Percentiles rank a stretch among this genome's conserved stretches.
Evolutionary conservation across 2,113 vertebrate species (phyloP).

Genomic region (Osmerus eperlanus): DNA sequence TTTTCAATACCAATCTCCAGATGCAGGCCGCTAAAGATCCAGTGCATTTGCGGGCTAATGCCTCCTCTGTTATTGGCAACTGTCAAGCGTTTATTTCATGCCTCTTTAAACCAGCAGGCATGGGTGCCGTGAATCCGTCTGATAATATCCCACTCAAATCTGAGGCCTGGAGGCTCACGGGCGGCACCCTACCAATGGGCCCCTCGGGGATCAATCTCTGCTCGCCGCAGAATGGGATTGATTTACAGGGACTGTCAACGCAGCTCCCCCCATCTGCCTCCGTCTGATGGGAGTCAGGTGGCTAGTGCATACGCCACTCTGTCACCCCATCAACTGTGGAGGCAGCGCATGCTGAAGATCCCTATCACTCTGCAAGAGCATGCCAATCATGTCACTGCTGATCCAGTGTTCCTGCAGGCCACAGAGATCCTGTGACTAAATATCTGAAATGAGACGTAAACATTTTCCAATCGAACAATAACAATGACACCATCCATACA

Average conservation of each 20-base stretch:
- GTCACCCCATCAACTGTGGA: conserved; percentile 52
- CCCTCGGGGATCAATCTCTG: conserved; percentile 74
- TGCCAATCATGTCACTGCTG: not conserved
- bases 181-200: conserved; percentile 53
- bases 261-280: conserved; percentile 65
- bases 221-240: conserved; percentile 68
- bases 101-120: conserved; percentile 69
- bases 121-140: conserved; percentile 64
- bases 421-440: conserved; percentile 1
- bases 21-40: conserved; percentile 33
- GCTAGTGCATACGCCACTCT: conserved; percentile 49
- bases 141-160: conserved; percentile 73
- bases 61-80: conserved; percentile 57
- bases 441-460: conserved; percentile 1
- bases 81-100: conserved; percentile 71
- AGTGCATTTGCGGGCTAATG: conserved; percentile 38
- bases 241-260: conserved; percentile 77
- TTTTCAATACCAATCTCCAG: conserved; percentile 54
- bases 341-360: conserved; percentile 32
- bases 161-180: conserved; percentile 59
- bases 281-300: conserved; percentile 60
- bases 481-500: conserved; percentile 3
- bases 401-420: conserved; percentile 2
- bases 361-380: conserved; percentile 28
- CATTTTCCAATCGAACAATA: not conserved